A percentile compares a stretch with the other conserved stretches of the same genome.
These are phyloP conservation scores for Notothenia coriiceps DNA, from an alignment of 2,113 vertebrate genomes.

Conservation along the genomic window DNA sequence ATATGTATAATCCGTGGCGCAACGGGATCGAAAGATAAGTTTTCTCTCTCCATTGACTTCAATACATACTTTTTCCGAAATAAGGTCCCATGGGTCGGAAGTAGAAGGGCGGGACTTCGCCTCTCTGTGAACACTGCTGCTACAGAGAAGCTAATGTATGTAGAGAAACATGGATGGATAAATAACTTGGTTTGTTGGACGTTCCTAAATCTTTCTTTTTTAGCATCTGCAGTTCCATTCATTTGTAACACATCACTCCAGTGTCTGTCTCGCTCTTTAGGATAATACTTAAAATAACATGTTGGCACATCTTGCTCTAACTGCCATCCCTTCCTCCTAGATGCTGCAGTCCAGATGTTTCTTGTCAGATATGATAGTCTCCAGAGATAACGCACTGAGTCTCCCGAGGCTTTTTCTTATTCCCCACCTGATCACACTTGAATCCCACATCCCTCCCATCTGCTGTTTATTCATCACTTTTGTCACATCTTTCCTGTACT, in stretches of 20 bases:
- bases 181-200: too few relatives aligned
- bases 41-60: too few relatives aligned
- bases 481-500: background rate
- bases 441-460: conserved; percentile 4
- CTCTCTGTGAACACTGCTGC: too few relatives aligned
- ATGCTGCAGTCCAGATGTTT: background rate
- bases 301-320: background rate
- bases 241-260: too few relatives aligned
- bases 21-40: too few relatives aligned
- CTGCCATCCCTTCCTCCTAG: background rate
- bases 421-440: background rate
- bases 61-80: too few relatives aligned
- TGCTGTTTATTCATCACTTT: background rate
- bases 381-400: background rate
- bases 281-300: background rate
- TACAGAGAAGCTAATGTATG: background rate
- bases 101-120: too few relatives aligned
- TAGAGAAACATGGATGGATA: too few relatives aligned
- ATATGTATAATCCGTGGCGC: too few relatives aligned
- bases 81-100: too few relatives aligned
- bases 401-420: conserved; percentile 10
- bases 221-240: too few relatives aligned
- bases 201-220: too few relatives aligned
- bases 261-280: background rate
- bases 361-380: conserved; percentile 32